Evolutionary conservation across 2,113 vertebrate genomes (phyloP), one percentile per base, ranked within the genome.

Genomic region (Hippocampus guttulatus): DNA sequence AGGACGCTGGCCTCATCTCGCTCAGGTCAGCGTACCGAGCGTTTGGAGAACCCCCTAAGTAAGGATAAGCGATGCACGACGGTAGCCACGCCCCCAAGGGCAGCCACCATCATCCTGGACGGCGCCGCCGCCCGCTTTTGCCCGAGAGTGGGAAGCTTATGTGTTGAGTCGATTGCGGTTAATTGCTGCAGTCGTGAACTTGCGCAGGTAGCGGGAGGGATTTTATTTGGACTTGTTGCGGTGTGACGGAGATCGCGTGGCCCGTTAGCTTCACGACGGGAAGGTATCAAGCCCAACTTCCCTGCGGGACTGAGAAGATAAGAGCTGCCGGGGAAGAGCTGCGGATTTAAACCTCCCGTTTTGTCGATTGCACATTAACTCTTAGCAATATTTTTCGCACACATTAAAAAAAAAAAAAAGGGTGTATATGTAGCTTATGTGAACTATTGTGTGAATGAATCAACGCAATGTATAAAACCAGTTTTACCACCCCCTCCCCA

Each of bases 61-160:
- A 89, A 90, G 86, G 87, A 85, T 82, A 85, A 75, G 84, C 85
- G 88, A 88, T 88, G 87, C 84, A 82, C 88, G 86, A 71, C 75
- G 79, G 75, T 55, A 81, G 70, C 21, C 74, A 80, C 75, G 77
- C 71, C 82, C 75, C 80, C 70, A 38, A 38, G 60, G 81, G 69
- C 80, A 69, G 86, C 74, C 77, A 27, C 80, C 78, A 75, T 82
- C 87, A 76, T 82, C 87, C 80, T 52, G 81, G 77, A 81, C 80
- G 5, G 57, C 71, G 51, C 62, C 71, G 66, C 66, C 54, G 71
- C 71, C 70, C 70, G 62, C 43, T 68, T 38, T 21, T 18, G 68
- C 78, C 70, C 65, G 66, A 68, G 70, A 78, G 81, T 58, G 71
- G 81, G 67, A 81, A 69, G 86, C 78, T 83, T 74, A 75, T 76